These are phyloP conservation scores for Deroplatys truncata DNA, from an alignment of 2,888 invertebrate genomes.

Conservation along the genomic window DNA sequence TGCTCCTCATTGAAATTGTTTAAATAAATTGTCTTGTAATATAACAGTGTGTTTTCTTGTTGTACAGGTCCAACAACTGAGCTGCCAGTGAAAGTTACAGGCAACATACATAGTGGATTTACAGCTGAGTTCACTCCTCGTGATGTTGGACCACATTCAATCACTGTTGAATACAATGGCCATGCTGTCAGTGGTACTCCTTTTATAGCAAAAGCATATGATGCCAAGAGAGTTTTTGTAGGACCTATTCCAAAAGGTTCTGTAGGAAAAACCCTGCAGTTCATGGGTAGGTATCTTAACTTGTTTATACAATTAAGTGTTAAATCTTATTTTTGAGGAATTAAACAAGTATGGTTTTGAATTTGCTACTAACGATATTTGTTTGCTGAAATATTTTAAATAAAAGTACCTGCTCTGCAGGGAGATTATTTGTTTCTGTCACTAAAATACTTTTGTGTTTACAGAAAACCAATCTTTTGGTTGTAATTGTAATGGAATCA, in stretches of 20 bases:
- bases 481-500: too few species aligned
- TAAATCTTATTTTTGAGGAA: background rate
- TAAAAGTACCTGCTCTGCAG: too few species aligned
- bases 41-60: background rate
- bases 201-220: constrained; percentile 88
- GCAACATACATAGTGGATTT: constrained; percentile 81
- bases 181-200: constrained; percentile 85
- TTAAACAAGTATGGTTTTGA: background rate
- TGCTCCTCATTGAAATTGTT: too few species aligned
- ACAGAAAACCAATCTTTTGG: too few species aligned
- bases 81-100: constrained; percentile 83
- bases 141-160: constrained; percentile 89
- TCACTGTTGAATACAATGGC: constrained; percentile 87
- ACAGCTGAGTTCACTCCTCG: constrained; percentile 88
- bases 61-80: constrained; percentile 72
- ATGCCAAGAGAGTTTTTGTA: constrained; percentile 82
- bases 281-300: constrained; percentile 55
- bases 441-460: too few species aligned
- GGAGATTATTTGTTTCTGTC: too few species aligned
- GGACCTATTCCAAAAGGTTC: constrained; percentile 74
- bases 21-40: too few species aligned
- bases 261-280: constrained; percentile 88
- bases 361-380: background rate
- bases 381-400: too few species aligned
- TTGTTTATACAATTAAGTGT: background rate